Evolutionary conservation across 1,140 invertebrate species (phyloP), one percentile per base, ranked within the genome.

Genomic region (Zaprionus ghesquierei): DNA sequence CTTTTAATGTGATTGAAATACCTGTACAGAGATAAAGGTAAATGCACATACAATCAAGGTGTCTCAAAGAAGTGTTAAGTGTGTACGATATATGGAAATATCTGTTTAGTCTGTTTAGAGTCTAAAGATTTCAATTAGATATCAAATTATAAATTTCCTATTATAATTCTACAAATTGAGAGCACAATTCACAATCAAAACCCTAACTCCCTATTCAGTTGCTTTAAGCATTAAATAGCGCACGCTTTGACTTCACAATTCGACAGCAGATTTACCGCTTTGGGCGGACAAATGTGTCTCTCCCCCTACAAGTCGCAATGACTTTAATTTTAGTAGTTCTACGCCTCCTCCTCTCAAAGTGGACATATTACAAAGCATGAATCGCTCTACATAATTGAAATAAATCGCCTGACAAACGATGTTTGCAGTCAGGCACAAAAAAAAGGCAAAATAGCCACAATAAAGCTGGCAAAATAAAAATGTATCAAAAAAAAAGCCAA

Each of bases 351-450:
- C 4, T 15, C 2, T 25, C 27, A 6, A 9, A 25, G n/a, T 5
- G n/a, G 20, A 56, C 31, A 59, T 65, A 59, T 69, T 71, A 65
- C 49, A 71, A 65, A 54, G 46, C 46, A 41, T 65, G 46, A 71
- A 71, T 68, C 38, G 46, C 6, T 35, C 35, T 61, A 56, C 51
- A 81, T 86, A 87, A 87, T 87, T 87, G 84, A 87, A 87, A 87
- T 89, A 87, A 87, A 89, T 87, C 84, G 84, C 55, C 65, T 79
- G 79, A 82, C 79, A 87, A 87, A 79, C 72, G 72, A 87, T 76
- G 71, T 69, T 69, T 38, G 35, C 31, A 46, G 54, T n/a, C 49
- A 18, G n/a, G 29, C 55, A 75, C 29, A 65, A 56, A 60, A 75
- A 46, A 65, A 58, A 49, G 55, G 59, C 69, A 69, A 64, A 78